Evolutionary conservation across 2,888 invertebrate species (phyloP).

Genomic region (Pollenia amentaria): DNA sequence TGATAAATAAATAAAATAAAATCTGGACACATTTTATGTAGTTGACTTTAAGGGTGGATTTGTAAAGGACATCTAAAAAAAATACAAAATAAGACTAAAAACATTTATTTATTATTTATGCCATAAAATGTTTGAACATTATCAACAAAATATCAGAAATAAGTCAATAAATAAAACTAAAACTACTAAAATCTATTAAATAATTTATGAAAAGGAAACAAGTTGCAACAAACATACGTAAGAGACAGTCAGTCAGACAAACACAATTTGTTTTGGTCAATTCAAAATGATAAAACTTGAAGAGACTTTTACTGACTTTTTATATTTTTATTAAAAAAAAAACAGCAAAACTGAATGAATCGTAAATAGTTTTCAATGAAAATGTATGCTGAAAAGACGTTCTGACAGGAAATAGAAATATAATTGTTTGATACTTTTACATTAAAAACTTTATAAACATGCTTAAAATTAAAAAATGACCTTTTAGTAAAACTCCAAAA

Average conservation of each 20-base stretch:
- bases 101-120: constrained; percentile 57
- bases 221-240: not conserved
- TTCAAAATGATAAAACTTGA: constrained; percentile 35
- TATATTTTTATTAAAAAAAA: not conserved
- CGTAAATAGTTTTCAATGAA: not conserved
- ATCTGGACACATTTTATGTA: not conserved
- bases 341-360: not conserved
- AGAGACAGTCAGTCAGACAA: not conserved
- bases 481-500: too few relatives aligned
- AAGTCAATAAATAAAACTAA: not conserved
- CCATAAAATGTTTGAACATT: constrained; percentile 42
- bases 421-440: too few relatives aligned
- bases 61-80: constrained; percentile 13
- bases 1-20: constrained; percentile 25
- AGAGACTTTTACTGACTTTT: not conserved
- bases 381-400: not conserved
- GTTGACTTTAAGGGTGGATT: constrained; percentile 58
- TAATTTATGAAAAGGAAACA: constrained; percentile 46
- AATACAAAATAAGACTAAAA: constrained; percentile 28
- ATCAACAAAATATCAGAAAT: constrained; percentile 8
- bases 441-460: too few relatives aligned
- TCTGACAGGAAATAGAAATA: not conserved
- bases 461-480: too few relatives aligned
- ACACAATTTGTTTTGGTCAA: constrained; percentile 45
- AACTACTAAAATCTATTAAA: constrained; percentile 30